Evolutionary conservation across 2,113 vertebrate species (phyloP), one percentile per base, ranked within the genome.

Genomic region (Podilymbus podiceps): DNA sequence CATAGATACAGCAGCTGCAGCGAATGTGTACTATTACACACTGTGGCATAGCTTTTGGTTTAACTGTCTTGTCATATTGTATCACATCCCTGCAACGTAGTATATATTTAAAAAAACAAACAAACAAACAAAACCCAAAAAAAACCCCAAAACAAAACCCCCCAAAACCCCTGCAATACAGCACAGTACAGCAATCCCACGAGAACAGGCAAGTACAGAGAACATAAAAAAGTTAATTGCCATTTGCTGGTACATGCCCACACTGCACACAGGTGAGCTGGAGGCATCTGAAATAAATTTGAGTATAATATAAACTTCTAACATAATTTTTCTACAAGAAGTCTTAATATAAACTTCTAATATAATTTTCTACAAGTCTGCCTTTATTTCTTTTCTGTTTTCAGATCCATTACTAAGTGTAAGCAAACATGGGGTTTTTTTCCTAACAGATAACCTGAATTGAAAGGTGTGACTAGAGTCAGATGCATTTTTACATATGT

Each of bases 11-110:
- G 46, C 63, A 86, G 46, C 53, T 66, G 58, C 63, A 59, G 40
- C 2, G 0, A 50, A 30, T n/a, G 42, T 49, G 58, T 21, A 60
- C 56, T 77, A 60, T 78, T 78, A n/a, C 40, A 56, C 28, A 38
- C 22, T 25, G 16, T 15, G 8, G 1, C 25, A 22, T 69, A 50
- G 46, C 22, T 63, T 90, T 81, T 33, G 23, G 38, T 83, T 89
- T 79, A 76, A 50, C 50, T 73, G 8, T 31, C 49, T 14, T 56
- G 17, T 46, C 12, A 2, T n/a, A 22, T 19, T 77, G 23, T 33
- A 64, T 63, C 6, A 0, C 47, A 44, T 49, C 38, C 55, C 42
- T 3, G 2, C 9, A 6, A 38, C 56, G 78, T 0, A 5, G 19
- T 8, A 15, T 0, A 0, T 47, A 18, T 42, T 88, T 78, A 47